Evolutionary conservation across 2,113 vertebrate species (phyloP), one percentile per base, ranked within the genome.

Genomic region (Pandion haliaetus): DNA sequence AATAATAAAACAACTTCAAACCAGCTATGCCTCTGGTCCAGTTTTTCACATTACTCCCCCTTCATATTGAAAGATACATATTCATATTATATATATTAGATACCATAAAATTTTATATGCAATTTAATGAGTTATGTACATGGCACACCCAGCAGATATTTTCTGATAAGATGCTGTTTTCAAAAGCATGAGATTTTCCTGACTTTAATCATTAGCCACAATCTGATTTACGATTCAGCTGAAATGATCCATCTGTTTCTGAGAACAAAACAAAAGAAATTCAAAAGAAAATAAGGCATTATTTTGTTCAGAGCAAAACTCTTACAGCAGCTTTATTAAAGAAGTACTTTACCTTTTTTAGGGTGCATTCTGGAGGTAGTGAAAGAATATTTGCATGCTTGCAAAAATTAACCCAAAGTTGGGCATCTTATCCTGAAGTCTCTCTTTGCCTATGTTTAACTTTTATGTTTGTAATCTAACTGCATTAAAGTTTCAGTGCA

Each of bases 231-330:
- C 77, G 67, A 31, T 92, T 84, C 69, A 84, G 42, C 34, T 78
- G 59, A 95, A 96, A 92, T 52, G 55, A 93, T 76, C 73, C 73
- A 66, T 92, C 72, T 95, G 84, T 93, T 96, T 88, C 59, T 83
- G 45, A 92, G 58, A 81, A 40, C 23, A 70, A 81, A 90, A 69
- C 19, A 66, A 82, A 90, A 82, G 34, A 93, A 93, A 93, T 38
- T 10, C 13, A 69, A 20, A 78, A 69, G 25, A 84, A 79, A 93
- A 93, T 9, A 81, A 81, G 44, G 8, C 8, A 61, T 54, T 40
- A 40, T 55, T 88, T 72, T 86, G 10, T 82, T 73, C 55, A 45
- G 24, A 82, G 15, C 18, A 65, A 74, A 93, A 52, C 12, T 63
- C 47, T 70, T 71, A 29, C 12, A 55, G 42, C 32, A 85, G 16